Conservation (phyloP, 2,888 invertebrate genomes). For the Pristionchus maxplancki region DNA sequence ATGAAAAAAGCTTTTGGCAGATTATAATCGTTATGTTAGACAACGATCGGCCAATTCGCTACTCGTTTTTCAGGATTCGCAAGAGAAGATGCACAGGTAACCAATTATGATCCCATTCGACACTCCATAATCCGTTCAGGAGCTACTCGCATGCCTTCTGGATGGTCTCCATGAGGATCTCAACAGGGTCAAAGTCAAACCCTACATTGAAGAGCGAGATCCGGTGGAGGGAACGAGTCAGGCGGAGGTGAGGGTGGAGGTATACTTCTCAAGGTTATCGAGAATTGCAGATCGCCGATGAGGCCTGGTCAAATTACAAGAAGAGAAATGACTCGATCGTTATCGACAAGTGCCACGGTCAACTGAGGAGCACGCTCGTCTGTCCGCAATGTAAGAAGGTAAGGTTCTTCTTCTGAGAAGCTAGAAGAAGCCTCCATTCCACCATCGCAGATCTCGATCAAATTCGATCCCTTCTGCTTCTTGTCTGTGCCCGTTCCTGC, state of each 20-base stretch:
- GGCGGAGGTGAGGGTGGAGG: constrained; percentile 42
- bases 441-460: constrained; percentile 81
- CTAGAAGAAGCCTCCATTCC: constrained; percentile 80
- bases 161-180: constrained; percentile 83
- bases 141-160: constrained; percentile 82
- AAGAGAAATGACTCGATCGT: constrained; percentile 82
- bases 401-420: constrained; percentile 83
- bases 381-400: constrained; percentile 82
- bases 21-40: constrained; percentile 34
- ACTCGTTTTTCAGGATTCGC: constrained; percentile 82
- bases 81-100: constrained; percentile 82
- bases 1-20: not conserved
- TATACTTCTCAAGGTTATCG: not conserved
- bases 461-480: constrained; percentile 83
- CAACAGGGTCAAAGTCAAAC: constrained; percentile 82
- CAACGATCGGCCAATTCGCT: constrained; percentile 81
- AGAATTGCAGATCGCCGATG: constrained; percentile 79
- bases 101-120: no score
- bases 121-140: constrained; percentile 63
- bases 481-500: constrained; percentile 81
- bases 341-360: constrained; percentile 82
- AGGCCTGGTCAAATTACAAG: constrained; percentile 81
- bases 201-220: constrained; percentile 81
- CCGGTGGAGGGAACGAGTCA: constrained; percentile 62
- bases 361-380: constrained; percentile 82